Percentiles rank a stretch among this genome's conserved stretches.
These are phyloP conservation scores for Wasmannia auropunctata DNA, from an alignment of 1,140 invertebrate genomes.

Conservation along the genomic window DNA sequence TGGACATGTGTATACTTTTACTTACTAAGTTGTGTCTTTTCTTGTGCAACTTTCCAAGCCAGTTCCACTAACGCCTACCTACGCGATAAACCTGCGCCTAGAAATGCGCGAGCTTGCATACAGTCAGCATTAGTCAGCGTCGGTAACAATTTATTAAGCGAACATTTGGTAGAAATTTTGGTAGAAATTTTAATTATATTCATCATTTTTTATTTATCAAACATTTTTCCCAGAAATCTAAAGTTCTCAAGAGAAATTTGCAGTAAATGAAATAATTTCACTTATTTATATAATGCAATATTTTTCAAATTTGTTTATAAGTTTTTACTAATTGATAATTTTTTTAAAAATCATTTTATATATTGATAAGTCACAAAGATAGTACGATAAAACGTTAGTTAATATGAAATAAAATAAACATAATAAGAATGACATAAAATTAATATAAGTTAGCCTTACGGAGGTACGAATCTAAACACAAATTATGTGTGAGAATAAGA, in stretches of 20 bases:
- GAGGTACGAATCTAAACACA: neutral
- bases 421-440: no score
- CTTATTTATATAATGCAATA: neutral
- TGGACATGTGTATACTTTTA: constrained; percentile 16
- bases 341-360: neutral
- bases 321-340: neutral
- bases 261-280: neutral
- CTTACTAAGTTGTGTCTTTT: constrained; percentile 23
- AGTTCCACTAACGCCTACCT: constrained; percentile 67
- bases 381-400: neutral
- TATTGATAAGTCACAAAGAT: neutral
- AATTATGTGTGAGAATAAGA: no score
- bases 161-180: neutral
- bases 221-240: neutral
- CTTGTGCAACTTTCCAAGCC: constrained; percentile 62
- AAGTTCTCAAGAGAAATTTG: neutral
- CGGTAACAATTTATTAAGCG: neutral
- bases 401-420: no score
- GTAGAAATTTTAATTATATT: neutral
- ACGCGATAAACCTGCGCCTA: constrained; percentile 20
- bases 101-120: constrained; percentile 52
- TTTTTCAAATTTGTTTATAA: neutral
- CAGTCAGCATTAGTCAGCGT: constrained; percentile 63
- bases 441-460: neutral
- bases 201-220: neutral